Evolutionary conservation across 2,888 invertebrate species (phyloP).

Genomic region (Rotaria macrura): DNA sequence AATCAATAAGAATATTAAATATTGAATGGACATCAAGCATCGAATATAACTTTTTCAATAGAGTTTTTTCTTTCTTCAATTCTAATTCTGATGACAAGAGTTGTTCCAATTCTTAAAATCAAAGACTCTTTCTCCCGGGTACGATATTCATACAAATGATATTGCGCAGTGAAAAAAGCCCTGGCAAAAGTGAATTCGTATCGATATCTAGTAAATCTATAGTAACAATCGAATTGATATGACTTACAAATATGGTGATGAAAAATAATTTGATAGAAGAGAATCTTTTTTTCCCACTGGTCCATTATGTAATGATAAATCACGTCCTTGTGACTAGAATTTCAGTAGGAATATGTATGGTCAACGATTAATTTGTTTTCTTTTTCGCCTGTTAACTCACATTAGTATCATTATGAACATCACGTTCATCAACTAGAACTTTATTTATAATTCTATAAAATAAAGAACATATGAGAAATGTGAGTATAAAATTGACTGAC

Average conservation of each 20-base stretch:
- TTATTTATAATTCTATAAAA: slow-evolving; percentile 48
- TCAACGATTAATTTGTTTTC: background rate
- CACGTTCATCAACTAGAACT: slow-evolving; percentile 50
- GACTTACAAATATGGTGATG: slow-evolving; percentile 11
- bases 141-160: no score
- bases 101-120: no score
- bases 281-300: slow-evolving; percentile 36
- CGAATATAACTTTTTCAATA: no score
- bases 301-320: background rate
- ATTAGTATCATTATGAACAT: slow-evolving; percentile 40
- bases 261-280: slow-evolving; percentile 38
- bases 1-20: no score
- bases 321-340: background rate
- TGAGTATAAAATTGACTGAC: slow-evolving; percentile 37
- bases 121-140: no score
- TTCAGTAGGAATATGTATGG: background rate
- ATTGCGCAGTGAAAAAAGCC: no score
- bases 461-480: slow-evolving; percentile 8
- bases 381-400: background rate
- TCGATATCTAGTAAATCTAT: no score
- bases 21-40: no score
- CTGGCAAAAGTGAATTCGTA: no score
- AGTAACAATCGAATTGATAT: no score
- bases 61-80: no score
- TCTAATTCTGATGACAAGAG: no score